Evolutionary conservation across 2,888 invertebrate species (phyloP), one percentile per base, ranked within the genome.

Genomic region (Hyppa rectilinea): DNA sequence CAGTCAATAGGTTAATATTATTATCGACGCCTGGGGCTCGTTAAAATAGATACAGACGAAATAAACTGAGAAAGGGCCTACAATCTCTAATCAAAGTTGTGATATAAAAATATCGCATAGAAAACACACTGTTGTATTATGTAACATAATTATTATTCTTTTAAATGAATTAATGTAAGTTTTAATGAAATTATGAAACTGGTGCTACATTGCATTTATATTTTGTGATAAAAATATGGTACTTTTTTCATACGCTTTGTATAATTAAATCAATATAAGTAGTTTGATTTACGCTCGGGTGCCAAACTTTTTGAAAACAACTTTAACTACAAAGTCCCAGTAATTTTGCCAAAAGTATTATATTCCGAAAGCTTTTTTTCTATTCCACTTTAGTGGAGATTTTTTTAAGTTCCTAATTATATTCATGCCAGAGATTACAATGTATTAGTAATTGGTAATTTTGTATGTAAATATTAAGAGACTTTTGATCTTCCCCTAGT

Each of bases 161-260:
- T 38, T 52, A 69, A 26, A 53, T 53, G 0, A 29, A 50, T 36
- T 47, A 60, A 29, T 43, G 20, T 71, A 81, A 77, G 43, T 49
- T 69, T 31, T 45, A 23, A 74, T 68, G 12, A 49, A 60, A 61
- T 63, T 56, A 17, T 40, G 36, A 2, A 56, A 67, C 38, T 79
- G 79, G 83, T 79, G 83, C 79, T 79, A 79, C 9, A 59, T 31
- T 50, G 75, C 80, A 79, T 83, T 82, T 82, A 67, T 61, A 58
- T 40, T 78, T 60, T 60, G 63, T 56, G 60, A 61, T 82, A 61
- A 56, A 23, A 38, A 26, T 60, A 52, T 43, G 50, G 23, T 31
- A 75, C 5, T 55, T 47, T 47, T 29, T 29, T 17, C n/a, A 26
- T n/a, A 58, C 5, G 31, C 40, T 50, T 49, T 69, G 7, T 43